Evolutionary conservation across 2,888 invertebrate species (phyloP), one percentile per base, ranked within the genome.

Genomic region (Agonopterix subpropinquella): DNA sequence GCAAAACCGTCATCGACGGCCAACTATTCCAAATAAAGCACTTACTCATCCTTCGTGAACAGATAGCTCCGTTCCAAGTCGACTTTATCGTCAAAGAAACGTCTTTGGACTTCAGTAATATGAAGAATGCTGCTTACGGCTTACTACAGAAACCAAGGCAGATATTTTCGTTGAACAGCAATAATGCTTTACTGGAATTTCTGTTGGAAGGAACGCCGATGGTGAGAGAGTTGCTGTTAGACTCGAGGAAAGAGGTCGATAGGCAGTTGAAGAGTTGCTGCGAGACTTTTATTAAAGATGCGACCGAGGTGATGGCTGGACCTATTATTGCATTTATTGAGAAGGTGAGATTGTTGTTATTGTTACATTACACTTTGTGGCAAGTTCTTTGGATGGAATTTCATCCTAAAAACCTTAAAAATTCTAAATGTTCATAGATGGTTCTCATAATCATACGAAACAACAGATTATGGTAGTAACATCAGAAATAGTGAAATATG

Each of bases 21-120:
- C 94, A 96, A 70, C 88, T 99, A n/a, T 99, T 99, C 79, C 94
- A 98, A 83, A 97, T 99, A 43, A 99, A 99, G 76, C 99, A 99
- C 83, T 86, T 99, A 51, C 89, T 99, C 2, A 99, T 99, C 51
- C 88, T 99, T 1, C 87, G 99, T 15, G 99, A 99, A 74, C 99
- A 99, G 80, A 99, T 99, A 35, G 97, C 98, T 0, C 99, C 99
- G 0, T 99, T 99, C 73, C 97, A 98, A 78, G 96, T 97, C 0
- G 98, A 97, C 70, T 96, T 96, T 62, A 93, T 97, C 0, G 92
- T 98, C 0, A 96, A 96, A 69, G 99, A 99, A 77, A 97, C 97
- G 5, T 92, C 94, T 11, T 79, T 99, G 55, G 99, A 99, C 80
- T 98, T 98, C 65, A 96, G 96, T 59, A 96, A 96, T 75, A 92